Percentiles rank a stretch among this genome's conserved stretches.
phyloP scores from a whole-genome alignment of 2,888 invertebrate species.

The Agriopis marginaria region DNA sequence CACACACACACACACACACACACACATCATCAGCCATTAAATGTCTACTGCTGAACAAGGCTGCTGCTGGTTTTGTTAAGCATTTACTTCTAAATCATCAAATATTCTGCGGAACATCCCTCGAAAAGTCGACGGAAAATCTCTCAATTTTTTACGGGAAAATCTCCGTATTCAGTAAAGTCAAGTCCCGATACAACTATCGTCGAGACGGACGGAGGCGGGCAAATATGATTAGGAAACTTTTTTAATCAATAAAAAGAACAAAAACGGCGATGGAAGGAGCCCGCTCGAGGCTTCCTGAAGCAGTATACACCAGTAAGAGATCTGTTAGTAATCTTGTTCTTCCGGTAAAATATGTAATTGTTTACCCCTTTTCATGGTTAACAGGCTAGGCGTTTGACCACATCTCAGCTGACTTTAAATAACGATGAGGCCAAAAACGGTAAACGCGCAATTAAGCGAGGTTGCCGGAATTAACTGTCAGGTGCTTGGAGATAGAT shows the following conservation, averaged over 20 bases:
- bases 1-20: no score
- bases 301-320: conserved; percentile 18
- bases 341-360: not conserved
- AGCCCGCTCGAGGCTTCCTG: conserved; percentile 34
- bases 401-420: no score
- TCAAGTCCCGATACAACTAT: conserved; percentile 41
- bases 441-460: no score
- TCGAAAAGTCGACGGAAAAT: not conserved
- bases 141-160: not conserved
- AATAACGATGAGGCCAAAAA: no score
- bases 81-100: no score
- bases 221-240: conserved; percentile 76
- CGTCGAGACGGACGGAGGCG: conserved; percentile 43
- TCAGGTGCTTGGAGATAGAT: no score
- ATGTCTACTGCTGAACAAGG: no score
- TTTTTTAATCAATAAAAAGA: conserved; percentile 80
- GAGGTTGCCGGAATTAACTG: no score
- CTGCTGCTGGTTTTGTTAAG: no score
- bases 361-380: no score
- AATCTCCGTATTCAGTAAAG: conserved; percentile 19
- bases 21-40: no score
- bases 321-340: conserved; percentile 20
- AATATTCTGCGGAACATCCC: not conserved
- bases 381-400: no score
- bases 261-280: conserved; percentile 41